Conservation (phyloP, 2,797 vertebrate species). For the Catharus ustulatus region DNA sequence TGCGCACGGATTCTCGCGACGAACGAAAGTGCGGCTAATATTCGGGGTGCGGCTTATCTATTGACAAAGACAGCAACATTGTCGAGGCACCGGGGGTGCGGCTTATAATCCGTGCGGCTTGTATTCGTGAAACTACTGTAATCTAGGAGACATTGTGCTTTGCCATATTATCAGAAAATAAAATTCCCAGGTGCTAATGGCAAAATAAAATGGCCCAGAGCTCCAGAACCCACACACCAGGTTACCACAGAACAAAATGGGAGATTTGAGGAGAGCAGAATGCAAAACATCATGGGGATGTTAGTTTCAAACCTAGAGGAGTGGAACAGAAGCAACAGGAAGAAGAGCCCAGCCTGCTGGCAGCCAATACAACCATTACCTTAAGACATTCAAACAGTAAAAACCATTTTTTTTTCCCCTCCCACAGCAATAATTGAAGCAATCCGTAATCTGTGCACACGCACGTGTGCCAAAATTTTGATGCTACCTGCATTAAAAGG, state of each 20-base stretch:
- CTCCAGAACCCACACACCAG: background rate
- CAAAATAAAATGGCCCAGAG: background rate
- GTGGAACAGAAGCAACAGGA: background rate
- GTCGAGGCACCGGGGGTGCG: too few relatives aligned
- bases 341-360: background rate
- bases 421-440: background rate
- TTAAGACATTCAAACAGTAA: background rate
- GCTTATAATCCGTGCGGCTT: too few relatives aligned
- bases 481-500: background rate
- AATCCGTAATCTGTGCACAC: background rate
- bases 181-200: background rate
- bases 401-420: accelerated
- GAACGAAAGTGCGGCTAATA: too few relatives aligned
- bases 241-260: background rate
- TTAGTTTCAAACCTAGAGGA: background rate
- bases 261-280: background rate
- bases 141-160: background rate
- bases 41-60: too few relatives aligned
- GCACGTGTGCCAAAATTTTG: background rate
- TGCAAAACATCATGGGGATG: background rate
- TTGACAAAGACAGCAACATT: too few relatives aligned
- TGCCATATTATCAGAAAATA: background rate
- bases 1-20: too few relatives aligned
- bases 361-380: background rate
- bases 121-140: too few relatives aligned